phyloP scores from a whole-genome alignment of 2,888 invertebrate genomes.

The Dasypolia templi region DNA sequence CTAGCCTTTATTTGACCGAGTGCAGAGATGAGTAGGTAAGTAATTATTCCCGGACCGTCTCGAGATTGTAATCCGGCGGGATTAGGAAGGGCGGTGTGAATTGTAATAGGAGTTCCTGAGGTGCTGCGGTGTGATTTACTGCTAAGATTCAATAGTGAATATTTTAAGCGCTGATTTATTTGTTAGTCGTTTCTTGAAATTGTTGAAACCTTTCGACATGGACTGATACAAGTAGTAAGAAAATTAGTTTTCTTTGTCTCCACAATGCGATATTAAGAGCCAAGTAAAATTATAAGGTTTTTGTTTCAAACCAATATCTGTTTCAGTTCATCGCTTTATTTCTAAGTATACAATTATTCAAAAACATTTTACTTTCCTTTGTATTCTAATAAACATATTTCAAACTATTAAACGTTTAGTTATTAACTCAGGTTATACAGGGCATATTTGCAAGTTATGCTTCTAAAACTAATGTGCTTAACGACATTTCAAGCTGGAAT shows the following conservation, averaged over 20 bases:
- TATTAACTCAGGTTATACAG: conserved; percentile 8
- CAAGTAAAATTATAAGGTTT: neutral
- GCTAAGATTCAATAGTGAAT: conserved; percentile 90
- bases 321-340: no score
- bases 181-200: conserved; percentile 74
- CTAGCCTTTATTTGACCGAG: conserved; percentile 77
- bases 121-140: conserved; percentile 89
- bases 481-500: conserved; percentile 71
- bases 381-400: neutral
- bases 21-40: conserved; percentile 83
- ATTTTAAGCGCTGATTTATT: conserved; percentile 89
- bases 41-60: conserved; percentile 89
- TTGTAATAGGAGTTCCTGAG: conserved; percentile 88
- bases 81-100: conserved; percentile 90
- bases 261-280: no score
- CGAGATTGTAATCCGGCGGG: conserved; percentile 88
- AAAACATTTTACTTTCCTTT: neutral
- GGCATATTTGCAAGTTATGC: conserved; percentile 56
- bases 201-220: conserved; percentile 59
- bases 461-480: conserved; percentile 62
- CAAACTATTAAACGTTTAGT: neutral
- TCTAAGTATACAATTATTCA: neutral
- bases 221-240: neutral
- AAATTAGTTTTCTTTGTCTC: neutral
- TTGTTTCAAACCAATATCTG: neutral